These are phyloP conservation scores for Neolamprologus toae DNA, from an alignment of 2,113 vertebrate species.

Conservation along the genomic window DNA sequence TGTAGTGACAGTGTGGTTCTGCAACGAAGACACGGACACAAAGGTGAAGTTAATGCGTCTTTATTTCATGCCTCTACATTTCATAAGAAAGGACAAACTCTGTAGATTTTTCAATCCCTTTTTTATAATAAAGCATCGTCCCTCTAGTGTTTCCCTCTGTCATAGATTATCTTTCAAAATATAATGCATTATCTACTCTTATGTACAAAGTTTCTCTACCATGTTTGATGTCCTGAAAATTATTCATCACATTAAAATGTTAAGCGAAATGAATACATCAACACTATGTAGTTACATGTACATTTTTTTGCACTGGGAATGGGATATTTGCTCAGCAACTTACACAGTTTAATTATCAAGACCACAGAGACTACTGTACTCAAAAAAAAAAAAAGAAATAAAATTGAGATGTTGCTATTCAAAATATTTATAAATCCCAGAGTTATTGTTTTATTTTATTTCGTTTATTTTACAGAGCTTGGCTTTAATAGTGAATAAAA, in stretches of 20 bases:
- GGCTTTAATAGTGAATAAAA: conserved; percentile 30
- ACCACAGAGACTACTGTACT: conserved; percentile 60
- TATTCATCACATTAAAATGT: conserved; percentile 44
- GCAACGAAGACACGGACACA: conserved; percentile 2
- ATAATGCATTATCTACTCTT: conserved; percentile 60
- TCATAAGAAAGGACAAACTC: conserved; percentile 67
- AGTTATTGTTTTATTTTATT: not conserved
- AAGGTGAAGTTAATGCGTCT: conserved; percentile 65
- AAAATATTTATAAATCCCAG: conserved; percentile 28
- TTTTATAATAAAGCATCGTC: conserved; percentile 55
- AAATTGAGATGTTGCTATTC: conserved; percentile 49
- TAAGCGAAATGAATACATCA: conserved; percentile 44
- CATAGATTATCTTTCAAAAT: conserved; percentile 50
- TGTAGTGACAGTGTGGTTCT: not conserved
- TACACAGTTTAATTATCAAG: conserved; percentile 57
- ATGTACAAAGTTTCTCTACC: conserved; percentile 72
- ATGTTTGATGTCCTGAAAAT: conserved; percentile 47
- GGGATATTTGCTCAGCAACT: conserved; percentile 31
- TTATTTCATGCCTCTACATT: conserved; percentile 74
- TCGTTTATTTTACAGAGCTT: conserved; percentile 6
- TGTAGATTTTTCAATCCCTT: conserved; percentile 53
- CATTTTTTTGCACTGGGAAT: conserved; percentile 34
- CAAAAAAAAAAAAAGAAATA: conserved; percentile 17
- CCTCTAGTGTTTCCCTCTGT: conserved; percentile 42
- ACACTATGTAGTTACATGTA: conserved; percentile 54